Conservation (phyloP, 1,140 invertebrate genomes). For the Dreissena polymorpha region DNA sequence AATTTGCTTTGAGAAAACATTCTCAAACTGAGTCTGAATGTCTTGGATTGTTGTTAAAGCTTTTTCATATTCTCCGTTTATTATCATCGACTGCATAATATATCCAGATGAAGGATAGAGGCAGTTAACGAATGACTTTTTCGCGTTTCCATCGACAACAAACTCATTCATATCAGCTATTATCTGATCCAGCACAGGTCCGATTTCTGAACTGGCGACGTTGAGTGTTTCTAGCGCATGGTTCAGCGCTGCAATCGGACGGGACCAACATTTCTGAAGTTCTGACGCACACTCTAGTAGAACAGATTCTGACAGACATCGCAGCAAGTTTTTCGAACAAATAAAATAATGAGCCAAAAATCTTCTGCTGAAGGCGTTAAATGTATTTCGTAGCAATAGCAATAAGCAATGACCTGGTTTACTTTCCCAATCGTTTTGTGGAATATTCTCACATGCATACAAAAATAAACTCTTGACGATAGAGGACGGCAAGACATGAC, state of each 20-base stretch:
- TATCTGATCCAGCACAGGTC: too few relatives aligned
- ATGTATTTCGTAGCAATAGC: slow-evolving; percentile 8
- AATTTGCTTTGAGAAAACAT: too few relatives aligned
- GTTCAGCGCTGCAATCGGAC: slow-evolving; percentile 4
- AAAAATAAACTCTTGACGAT: slow-evolving; percentile 29
- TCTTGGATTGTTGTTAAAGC: slow-evolving; percentile 3
- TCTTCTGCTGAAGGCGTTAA: neutral
- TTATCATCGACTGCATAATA: neutral
- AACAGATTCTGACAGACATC: neutral
- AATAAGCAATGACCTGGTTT: slow-evolving; percentile 29
- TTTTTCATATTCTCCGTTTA: neutral
- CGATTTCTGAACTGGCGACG: slow-evolving; percentile 1
- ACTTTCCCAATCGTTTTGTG: neutral
- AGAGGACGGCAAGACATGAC: neutral
- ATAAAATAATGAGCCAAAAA: slow-evolving; percentile 29
- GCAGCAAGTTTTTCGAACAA: neutral
- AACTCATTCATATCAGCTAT: too few relatives aligned
- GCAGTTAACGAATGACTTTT: too few relatives aligned
- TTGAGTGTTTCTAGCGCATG: slow-evolving; percentile 9
- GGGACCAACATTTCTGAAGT: neutral
- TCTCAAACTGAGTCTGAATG: neutral
- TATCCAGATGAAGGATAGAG: neutral
- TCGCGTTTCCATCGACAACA: too few relatives aligned
- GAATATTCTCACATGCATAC: slow-evolving; percentile 33
- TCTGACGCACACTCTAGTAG: neutral